Base-by-base conservation (phyloP, 2,888 invertebrate species). In the Opisthograptis luteolata region DNA sequence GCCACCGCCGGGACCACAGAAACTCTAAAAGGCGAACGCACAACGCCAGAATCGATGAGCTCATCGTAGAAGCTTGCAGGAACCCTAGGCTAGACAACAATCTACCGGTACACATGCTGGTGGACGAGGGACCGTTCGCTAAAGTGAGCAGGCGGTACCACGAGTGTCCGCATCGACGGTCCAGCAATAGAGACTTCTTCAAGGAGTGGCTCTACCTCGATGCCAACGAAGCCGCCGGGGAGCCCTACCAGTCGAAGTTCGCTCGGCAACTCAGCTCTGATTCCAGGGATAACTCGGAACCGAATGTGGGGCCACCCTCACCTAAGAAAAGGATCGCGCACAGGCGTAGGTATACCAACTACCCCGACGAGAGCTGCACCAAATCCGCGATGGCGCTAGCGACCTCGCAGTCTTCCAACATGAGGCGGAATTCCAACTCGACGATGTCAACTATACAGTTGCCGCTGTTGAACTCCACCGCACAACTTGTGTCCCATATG, bases 361-460 rank as follows among this genome's bases (percentile, higher is more conserved):
- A 88, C 52, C 84, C 86, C 1, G 89, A 88, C 36, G 91, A 91
- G 49, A 88, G 87, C 49, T 90, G 90, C 50, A 88, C 88, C 0
- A 90, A 91, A 53, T 91, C 91, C 0, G 87, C 91, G 0, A 89
- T 88, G 69, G 91, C 91, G 0, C 66, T 91, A 13, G 86, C 90
- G 0, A 84, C 85, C 0, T 81, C 85, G 1, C 90, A 89, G 42
- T 80, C 85, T 0, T 88, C 91, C 2, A 91, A 88, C 15, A 92
- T 92, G 84, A 82, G 93, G 50, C 86, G 93, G 53, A 93, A 93
- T 74, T 92, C 91, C 1, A 93, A 91, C 60, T 93, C 93, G 22
- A 93, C 92, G 19, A 93, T 92, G 93, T 93, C 93, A 0, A 93
- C 93, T 0, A 86, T 93, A 53, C 93, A 93, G 64, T 72, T 93